Conservation (phyloP, 2,888 invertebrate genomes). For the Microplitis manilae region DNA sequence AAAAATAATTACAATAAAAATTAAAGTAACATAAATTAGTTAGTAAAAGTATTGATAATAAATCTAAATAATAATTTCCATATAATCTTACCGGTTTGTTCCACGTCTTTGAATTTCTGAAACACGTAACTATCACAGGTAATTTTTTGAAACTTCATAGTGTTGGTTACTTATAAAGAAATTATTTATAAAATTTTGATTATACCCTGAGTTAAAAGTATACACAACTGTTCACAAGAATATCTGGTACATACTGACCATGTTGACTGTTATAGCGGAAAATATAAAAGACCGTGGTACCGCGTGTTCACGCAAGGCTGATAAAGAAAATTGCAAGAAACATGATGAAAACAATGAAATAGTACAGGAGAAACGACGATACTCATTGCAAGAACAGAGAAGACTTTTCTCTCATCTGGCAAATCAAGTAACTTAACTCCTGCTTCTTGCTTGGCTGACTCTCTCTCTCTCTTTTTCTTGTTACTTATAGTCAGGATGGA, state of each 20-base stretch:
- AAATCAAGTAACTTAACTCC: constrained; percentile 25
- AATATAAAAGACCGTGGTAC: constrained; percentile 25
- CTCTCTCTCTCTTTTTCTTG: constrained; percentile 31
- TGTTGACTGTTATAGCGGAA: constrained; percentile 14
- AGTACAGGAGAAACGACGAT: constrained; percentile 8
- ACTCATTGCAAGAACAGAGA: constrained; percentile 7
- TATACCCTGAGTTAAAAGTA: background rate
- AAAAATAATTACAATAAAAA: background rate
- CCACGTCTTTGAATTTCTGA: background rate
- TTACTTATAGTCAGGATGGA: constrained; percentile 21
- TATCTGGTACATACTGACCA: constrained; percentile 16
- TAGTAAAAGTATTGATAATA: no score
- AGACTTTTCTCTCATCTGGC: constrained; percentile 31
- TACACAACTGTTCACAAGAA: background rate
- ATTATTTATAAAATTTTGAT: background rate
- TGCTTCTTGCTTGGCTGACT: constrained; percentile 18
- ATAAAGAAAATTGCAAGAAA: constrained; percentile 23
- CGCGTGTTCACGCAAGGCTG: background rate
- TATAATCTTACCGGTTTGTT: background rate
- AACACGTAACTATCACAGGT: background rate
- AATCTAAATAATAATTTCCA: background rate
- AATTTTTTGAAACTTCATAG: background rate
- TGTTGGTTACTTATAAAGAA: background rate
- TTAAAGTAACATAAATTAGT: no score
- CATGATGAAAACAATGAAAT: background rate